A percentile compares a stretch with the other conserved stretches of the same genome.
Conservation (phyloP, 1,140 invertebrate species). For the Chrysopa pallens region DNA sequence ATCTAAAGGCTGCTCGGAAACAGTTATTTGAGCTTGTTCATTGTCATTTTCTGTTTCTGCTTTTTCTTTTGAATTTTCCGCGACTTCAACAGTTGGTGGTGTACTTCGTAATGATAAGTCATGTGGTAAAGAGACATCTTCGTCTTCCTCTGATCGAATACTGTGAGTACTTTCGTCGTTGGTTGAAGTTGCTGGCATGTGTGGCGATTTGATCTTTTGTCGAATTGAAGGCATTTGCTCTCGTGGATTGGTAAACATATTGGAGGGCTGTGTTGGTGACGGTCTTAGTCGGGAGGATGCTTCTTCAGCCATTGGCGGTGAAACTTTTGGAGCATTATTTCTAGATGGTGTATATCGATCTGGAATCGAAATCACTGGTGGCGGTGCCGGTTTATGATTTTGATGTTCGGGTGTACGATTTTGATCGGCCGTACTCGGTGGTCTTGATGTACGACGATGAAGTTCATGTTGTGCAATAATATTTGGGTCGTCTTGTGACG, state of each 20-base stretch:
- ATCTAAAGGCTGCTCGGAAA: conserved; percentile 49
- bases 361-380: conserved; percentile 1
- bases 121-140: neutral
- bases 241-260: conserved; percentile 21
- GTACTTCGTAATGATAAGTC: neutral
- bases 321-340: conserved; percentile 26
- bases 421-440: conserved; percentile 23
- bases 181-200: conserved; percentile 4
- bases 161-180: conserved; percentile 13
- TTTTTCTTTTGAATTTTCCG: conserved; percentile 1
- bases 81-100: neutral
- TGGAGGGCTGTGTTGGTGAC: conserved; percentile 36
- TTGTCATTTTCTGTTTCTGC: conserved; percentile 4
- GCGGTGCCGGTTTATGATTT: conserved; percentile 12
- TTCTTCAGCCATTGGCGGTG: conserved; percentile 44
- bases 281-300: conserved; percentile 37
- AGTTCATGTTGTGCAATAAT: conserved; percentile 19
- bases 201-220: conserved; percentile 3
- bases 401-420: conserved; percentile 20
- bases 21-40: conserved; percentile 9
- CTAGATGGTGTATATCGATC: conserved; percentile 28
- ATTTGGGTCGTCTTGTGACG: conserved; percentile 19
- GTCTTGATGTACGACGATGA: conserved; percentile 22
- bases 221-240: conserved; percentile 15
- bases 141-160: conserved; percentile 11